These are phyloP conservation scores for Rhabdomys pumilio DNA, from an alignment of 2,797 vertebrate genomes.

Conservation along the genomic window DNA sequence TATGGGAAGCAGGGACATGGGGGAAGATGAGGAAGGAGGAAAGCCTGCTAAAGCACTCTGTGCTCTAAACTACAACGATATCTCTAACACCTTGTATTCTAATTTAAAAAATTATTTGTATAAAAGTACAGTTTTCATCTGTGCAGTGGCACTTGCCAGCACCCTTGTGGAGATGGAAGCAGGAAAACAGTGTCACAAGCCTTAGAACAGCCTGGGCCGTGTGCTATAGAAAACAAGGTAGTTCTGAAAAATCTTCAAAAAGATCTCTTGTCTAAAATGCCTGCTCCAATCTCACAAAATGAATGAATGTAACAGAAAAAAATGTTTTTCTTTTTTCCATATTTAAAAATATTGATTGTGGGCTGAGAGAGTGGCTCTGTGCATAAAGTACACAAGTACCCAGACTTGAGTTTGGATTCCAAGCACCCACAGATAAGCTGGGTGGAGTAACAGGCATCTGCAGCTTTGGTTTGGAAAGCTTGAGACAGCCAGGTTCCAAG, in stretches of 20 bases:
- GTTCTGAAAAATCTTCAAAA: neutral
- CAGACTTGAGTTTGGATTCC: neutral
- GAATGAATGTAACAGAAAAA: neutral
- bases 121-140: neutral
- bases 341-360: conserved; percentile 46
- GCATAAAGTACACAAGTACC: neutral
- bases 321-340: neutral
- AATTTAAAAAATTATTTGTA: neutral
- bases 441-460: too few relatives aligned
- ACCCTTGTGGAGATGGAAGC: neutral
- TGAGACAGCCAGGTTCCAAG: neutral
- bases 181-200: neutral
- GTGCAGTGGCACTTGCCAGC: too few relatives aligned
- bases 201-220: neutral
- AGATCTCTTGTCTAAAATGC: neutral
- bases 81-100: neutral
- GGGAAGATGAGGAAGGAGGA: neutral
- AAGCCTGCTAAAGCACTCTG: neutral
- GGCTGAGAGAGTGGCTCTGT: neutral
- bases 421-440: neutral
- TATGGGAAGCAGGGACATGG: neutral
- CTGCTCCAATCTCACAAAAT: conserved; percentile 8
- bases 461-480: neutral
- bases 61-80: neutral
- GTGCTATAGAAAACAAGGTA: neutral